Evolutionary conservation across 2,113 vertebrate species (phyloP), one percentile per base, ranked within the genome.

Genomic region (Todiramphus saurophagus): DNA sequence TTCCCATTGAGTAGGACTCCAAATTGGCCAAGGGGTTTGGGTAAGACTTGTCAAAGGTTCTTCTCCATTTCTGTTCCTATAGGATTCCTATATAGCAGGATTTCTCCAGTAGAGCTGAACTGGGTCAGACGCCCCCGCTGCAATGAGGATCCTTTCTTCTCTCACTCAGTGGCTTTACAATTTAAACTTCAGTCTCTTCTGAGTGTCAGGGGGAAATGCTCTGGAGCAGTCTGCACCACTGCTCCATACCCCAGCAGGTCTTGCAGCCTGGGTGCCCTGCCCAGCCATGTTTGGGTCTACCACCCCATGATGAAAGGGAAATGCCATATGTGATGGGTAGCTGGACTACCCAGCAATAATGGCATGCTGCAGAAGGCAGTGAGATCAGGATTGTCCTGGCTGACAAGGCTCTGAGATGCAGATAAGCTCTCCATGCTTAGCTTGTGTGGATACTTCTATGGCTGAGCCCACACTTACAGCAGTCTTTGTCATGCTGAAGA

Each of bases 231-330:
- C 70, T 55, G 58, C 20, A 17, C 17, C 41, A 14, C 35, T 75
- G 37, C 27, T 60, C 67, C 41, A 43, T 27, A 48, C 2, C 20
- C 30, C 20, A 48, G 51, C 10, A 37, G 27, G 24, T 67, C 41
- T 60, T 11, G 37, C 72, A 48, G 50, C 35, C 48, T 4, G 1
- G 18, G 27, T 66, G 10, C 28, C 16, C 16, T 44, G 35, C 17
- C 51, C n/a, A 28, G 35, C 44, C 0, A 0, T 19, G 13, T 28
- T 28, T 9, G 1, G 10, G 33, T 48, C 14, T 18, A 4, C 25
- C 43, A 51, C 24, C 21, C 43, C 35, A 5, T 8, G 18, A 10
- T 6, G 25, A 19, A 37, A 69, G 17, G 51, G 60, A 31, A 46
- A 20, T 21, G 63, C 10, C 4, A 0, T 30, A 3, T 18, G 31